Base-by-base conservation (phyloP, 1,140 invertebrate species). In the Sesamia nonagrioides region DNA sequence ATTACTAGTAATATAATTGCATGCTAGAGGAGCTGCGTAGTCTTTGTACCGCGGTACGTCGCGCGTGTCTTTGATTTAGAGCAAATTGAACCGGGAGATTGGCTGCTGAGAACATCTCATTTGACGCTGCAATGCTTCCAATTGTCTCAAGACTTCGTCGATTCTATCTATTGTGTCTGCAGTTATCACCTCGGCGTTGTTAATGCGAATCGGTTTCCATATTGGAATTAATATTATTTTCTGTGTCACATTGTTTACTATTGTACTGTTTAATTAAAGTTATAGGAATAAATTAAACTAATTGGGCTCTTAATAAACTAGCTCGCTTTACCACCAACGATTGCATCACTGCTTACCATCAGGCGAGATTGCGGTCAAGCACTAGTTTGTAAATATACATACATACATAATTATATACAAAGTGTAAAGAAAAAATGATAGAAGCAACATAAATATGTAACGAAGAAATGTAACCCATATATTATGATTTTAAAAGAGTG, bases 51-150 rank as follows among this genome's bases (percentile, higher is more conserved):
- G 61, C 52, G 48, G 54, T 50, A 77, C 74, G 66, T 78, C 68
- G 78, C 80, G 78, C 81, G 81, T 84, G 83, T 74, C 84, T 82
- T 80, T 89, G 88, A 92, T 91, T 91, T 89, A 92, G 87, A 91
- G 90, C 89, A 92, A 93, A 93, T 93, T 93, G 91, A 92, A 92
- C 87, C 79, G 86, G 77, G 85, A 88, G 88, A 91, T 93, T 92
- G 92, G 88, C 87, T 91, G 83, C 78, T 84, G 83, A 84, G 75
- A 88, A 89, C 87, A 88, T 90, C 89, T 92, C 86, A 91, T 93
- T 93, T 93, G 92, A 91, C 88, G 90, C 84, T 85, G 87, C 89
- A 89, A 83, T 86, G 91, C 85, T 89, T 89, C 89, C 89, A 88
- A 90, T 89, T 91, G 90, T 91, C 86, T 88, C 82, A 76, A 73